phyloP scores from a whole-genome alignment of 2,113 vertebrate species.

The Leuciscus idus region DNA sequence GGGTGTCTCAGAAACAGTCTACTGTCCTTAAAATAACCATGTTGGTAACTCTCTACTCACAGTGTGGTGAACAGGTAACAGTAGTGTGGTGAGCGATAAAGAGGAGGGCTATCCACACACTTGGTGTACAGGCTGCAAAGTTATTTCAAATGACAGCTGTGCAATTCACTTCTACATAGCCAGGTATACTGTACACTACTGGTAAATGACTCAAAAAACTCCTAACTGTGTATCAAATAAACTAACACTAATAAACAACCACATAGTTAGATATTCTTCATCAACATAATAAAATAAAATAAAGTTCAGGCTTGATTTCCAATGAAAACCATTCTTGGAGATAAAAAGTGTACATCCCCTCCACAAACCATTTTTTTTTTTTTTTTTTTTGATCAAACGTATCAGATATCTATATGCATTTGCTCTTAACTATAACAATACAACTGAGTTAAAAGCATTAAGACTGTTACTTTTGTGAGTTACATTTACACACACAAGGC shows the following conservation, averaged over 20 bases:
- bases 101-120: neutral
- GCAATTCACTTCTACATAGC: neutral
- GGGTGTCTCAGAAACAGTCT: neutral
- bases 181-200: neutral
- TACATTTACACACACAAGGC: neutral
- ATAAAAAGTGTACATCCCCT: neutral
- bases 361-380: too few relatives aligned
- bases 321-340: neutral
- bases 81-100: neutral
- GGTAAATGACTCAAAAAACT: neutral
- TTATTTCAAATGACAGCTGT: conserved; percentile 15
- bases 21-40: conserved; percentile 10
- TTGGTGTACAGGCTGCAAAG: neutral
- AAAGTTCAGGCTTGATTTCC: neutral
- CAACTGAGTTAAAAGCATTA: neutral
- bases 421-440: neutral
- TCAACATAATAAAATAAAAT: neutral
- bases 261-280: neutral
- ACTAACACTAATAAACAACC: neutral
- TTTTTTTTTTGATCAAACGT: too few relatives aligned
- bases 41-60: neutral
- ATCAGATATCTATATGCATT: neutral
- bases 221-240: neutral
- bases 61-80: conserved; percentile 11
- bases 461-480: neutral